Base-by-base conservation (phyloP, 2,113 vertebrate species). In the Pyrgilauda ruficollis region DNA sequence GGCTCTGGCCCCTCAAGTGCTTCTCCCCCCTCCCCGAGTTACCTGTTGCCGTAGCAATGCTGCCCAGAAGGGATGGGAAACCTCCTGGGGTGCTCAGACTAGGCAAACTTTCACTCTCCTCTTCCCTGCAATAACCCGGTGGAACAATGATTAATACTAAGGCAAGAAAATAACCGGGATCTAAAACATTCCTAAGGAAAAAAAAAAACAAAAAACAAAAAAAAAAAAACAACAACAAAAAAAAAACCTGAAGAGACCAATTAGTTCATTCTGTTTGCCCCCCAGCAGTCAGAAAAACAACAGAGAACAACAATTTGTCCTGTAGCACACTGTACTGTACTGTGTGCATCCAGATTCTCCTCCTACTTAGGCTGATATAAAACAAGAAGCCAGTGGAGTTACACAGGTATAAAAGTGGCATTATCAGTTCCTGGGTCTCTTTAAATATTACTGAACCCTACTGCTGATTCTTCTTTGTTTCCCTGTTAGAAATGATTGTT, bases 401-500 rank as follows among this genome's bases (percentile, higher is more conserved):
- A 56, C 20, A 26, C 74, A 69, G 55, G 27, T 79, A 94, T 87
- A 85, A 92, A 84, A 53, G 61, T 10, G 24, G 52, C 53, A 82
- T 94, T 89, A 94, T 86, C 69, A 31, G 31, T 77, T 92, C 94
- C 94, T 75, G 80, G 77, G 73, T 78, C 85, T 90, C 77, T 87
- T 95, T 95, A 95, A 94, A 87, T 87, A 91, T 87, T 94, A 55
- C 91, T 10, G 20, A 69, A 52, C 80, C 66, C 94, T 84, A 95
- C 96, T 83, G 96, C 96, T 79, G 95, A 84, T 49, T 92, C 74
- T 93, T 92, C 64, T 66, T 96, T 84, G 85, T 95, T 88, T 85
- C 76, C 95, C 93, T 94, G 97, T 88, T 94, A 97, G 94, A 95
- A 96, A 78, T 16, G 10, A 96, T 94, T 97, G 90, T 84, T 91